A percentile compares a stretch with the other conserved stretches of the same genome.
phyloP scores from a whole-genome alignment of 2,113 vertebrate species.

The Aphyosemion australe region DNA sequence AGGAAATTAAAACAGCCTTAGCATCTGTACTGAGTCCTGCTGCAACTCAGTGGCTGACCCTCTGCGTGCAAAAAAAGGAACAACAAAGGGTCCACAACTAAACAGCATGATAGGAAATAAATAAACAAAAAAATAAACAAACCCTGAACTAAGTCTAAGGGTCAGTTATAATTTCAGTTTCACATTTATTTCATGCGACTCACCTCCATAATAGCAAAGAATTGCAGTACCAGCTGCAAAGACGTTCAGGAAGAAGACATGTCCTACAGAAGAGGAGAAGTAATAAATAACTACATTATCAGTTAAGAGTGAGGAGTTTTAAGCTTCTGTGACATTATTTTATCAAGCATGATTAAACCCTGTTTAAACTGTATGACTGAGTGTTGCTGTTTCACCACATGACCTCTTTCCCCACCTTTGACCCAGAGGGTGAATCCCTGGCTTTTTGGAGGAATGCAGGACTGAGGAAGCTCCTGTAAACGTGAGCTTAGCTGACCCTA shows the following conservation, averaged over 20 bases:
- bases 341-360: background rate
- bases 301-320: background rate
- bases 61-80: conserved; percentile 48
- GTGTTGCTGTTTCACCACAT: conserved; percentile 18
- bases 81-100: background rate
- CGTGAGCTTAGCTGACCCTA: conserved; percentile 55
- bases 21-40: conserved; percentile 84
- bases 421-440: conserved; percentile 39
- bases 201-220: conserved; percentile 89
- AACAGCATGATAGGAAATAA: background rate
- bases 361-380: background rate
- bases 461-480: conserved; percentile 58
- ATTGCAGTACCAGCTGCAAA: conserved; percentile 85
- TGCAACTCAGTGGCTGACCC: conserved; percentile 61
- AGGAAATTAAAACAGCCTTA: conserved; percentile 85
- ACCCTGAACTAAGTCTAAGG: background rate
- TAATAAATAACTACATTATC: background rate
- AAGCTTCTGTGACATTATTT: background rate
- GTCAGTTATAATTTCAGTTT: background rate
- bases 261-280: conserved; percentile 73
- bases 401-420: conserved; percentile 55
- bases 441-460: conserved; percentile 60
- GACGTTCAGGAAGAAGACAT: conserved; percentile 86
- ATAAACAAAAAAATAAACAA: background rate
- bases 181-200: conserved; percentile 21